Base-by-base conservation (phyloP, 2,888 invertebrate genomes). In the Melinaea menophilus region DNA sequence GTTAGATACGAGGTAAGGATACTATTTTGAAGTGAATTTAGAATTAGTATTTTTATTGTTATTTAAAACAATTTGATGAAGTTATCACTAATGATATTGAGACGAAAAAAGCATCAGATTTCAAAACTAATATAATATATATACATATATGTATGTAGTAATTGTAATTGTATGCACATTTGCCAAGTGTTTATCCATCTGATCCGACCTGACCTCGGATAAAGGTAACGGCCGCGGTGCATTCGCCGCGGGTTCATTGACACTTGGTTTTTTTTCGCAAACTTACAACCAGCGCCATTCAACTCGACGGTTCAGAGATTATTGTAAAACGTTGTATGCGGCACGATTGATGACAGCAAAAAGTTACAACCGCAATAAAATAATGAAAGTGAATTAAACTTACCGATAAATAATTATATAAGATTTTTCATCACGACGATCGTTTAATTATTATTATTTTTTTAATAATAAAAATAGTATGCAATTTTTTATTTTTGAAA, bases 171-270 rank as follows among this genome's bases (percentile, higher is more conserved):
- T 73, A 71, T 78, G 77, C 75, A 78, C 72, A 77, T 77, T 76
- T 68, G 71, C 31, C 31, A 48, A 69, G 72, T 69, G 66, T 68
- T 73, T 73, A 72, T 69, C 68, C 68, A 66, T 65, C 66, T 63
- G 69, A 74, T 75, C 77, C 76, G 77, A 77, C 84, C 85, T 87
- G 88, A 87, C 88, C 88, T 89, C 85, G 86, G 87, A 64, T 79
- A 85, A 79, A 80, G 79, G 76, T 85, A 86, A 86, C 86, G 86
- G 86, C 77, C 69, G 69, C 79, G 73, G 75, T 88, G 88, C 87
- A 88, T 79, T 81, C 78, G 81, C 83, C 76, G 78, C 68, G 80
- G 72, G 88, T 86, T 88, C 86, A 88, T 83, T 79, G 85, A 71
- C 86, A 81, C 81, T 63, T 70, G 80, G 22, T 22, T 83, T 87